Conservation (phyloP, 2,888 invertebrate genomes). For the Lymantria monacha region DNA sequence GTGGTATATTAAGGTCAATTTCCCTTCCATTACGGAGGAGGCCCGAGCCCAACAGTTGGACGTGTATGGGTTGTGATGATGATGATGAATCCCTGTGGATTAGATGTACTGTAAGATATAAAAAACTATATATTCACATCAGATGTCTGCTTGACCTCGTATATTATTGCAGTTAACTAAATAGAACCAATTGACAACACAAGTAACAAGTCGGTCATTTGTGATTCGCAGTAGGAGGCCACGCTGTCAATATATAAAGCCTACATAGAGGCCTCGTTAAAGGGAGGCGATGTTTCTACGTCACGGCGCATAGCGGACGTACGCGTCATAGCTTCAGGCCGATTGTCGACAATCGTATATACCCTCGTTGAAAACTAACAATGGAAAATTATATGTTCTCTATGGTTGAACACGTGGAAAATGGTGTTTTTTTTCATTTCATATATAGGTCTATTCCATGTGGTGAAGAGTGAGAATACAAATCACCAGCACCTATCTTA, state of each 20-base stretch:
- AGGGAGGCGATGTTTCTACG: neutral
- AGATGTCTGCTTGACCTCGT: neutral
- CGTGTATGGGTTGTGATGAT: too few species aligned
- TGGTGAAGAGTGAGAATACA: too few species aligned
- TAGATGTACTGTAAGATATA: too few species aligned
- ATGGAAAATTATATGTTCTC: neutral
- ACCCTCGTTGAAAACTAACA: neutral
- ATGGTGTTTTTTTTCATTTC: too few species aligned
- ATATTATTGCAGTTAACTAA: conserved; percentile 2
- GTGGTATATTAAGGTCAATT: too few species aligned
- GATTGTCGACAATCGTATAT: neutral
- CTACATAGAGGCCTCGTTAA: conserved; percentile 3
- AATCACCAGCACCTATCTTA: too few species aligned
- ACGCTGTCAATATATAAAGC: neutral
- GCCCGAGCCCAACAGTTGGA: too few species aligned
- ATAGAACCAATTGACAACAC: neutral
- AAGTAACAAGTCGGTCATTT: conserved; percentile 4
- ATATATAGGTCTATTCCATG: too few species aligned
- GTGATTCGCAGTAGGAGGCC: conserved; percentile 9
- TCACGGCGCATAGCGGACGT: neutral
- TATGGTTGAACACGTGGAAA: too few species aligned
- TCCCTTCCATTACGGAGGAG: too few species aligned
- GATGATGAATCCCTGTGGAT: too few species aligned
- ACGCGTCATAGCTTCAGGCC: neutral
- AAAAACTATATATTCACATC: too few species aligned